A percentile compares a stretch with the other conserved stretches of the same genome.
Evolutionary conservation across 64 coral and sea anemone species (phyloP).

Genomic region (Stichodactyla mertensii): DNA sequence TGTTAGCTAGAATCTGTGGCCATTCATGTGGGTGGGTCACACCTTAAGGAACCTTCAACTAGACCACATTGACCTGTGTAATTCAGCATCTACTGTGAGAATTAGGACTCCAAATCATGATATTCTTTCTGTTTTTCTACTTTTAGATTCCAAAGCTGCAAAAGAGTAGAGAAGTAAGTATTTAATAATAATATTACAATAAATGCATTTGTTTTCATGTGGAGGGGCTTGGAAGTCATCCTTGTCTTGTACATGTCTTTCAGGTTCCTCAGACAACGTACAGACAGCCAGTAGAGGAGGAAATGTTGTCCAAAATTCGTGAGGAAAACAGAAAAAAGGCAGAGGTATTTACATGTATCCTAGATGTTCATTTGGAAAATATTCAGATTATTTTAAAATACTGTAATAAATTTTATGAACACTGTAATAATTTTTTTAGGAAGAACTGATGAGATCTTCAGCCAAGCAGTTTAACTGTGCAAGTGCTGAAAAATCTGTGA

Average conservation of each 20-base stretch:
- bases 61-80: no score
- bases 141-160: conserved; percentile 78
- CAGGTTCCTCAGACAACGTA: conserved; percentile 90
- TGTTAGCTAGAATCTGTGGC: no score
- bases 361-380: not conserved
- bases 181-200: not conserved
- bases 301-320: conserved; percentile 63
- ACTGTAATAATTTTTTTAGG: conserved; percentile 37
- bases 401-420: not conserved
- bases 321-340: conserved; percentile 86
- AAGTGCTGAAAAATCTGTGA: conserved; percentile 83
- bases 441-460: conserved; percentile 59
- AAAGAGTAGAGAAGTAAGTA: conserved; percentile 69
- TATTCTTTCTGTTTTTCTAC: not conserved
- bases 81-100: no score
- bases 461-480: conserved; percentile 78
- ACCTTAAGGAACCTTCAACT: no score
- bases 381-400: not conserved
- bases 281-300: conserved; percentile 59
- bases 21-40: no score
- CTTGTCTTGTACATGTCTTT: no score
- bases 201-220: not conserved
- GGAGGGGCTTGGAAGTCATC: not conserved
- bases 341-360: conserved; percentile 33
- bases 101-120: not conserved